Conservation (phyloP, 2,888 invertebrate genomes). For the Xylocampa areola region DNA sequence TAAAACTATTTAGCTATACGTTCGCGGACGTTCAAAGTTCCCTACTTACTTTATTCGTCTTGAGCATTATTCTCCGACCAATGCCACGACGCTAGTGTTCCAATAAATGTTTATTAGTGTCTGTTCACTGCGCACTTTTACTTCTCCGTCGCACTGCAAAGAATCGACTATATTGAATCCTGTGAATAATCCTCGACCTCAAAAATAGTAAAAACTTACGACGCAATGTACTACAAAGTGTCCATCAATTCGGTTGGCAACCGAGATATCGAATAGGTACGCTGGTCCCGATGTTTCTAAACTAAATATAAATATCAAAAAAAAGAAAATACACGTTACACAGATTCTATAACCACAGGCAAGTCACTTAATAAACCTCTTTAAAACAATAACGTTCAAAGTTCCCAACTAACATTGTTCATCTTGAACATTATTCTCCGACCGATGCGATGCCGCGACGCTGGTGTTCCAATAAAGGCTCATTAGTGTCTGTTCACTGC, state of each 20-base stretch:
- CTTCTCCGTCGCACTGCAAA: constrained; percentile 35
- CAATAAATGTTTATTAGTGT: constrained; percentile 54
- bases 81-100: constrained; percentile 36
- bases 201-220: no score
- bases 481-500: constrained; percentile 51
- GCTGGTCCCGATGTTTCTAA: no score
- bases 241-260: no score
- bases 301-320: no score
- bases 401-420: constrained; percentile 19
- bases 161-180: constrained; percentile 54
- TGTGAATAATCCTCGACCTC: constrained; percentile 64
- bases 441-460: no score
- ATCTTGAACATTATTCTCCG: constrained; percentile 8
- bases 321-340: no score
- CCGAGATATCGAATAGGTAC: no score
- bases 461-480: constrained; percentile 48
- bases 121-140: constrained; percentile 51
- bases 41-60: constrained; percentile 22
- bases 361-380: neutral
- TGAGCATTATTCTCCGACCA: constrained; percentile 4
- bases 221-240: no score
- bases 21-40: constrained; percentile 17
- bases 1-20: no score
- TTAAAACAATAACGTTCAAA: constrained; percentile 13
- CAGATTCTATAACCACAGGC: no score